These are phyloP conservation scores for Heliconius congener DNA, from an alignment of 1,140 invertebrate genomes.

Conservation along the genomic window DNA sequence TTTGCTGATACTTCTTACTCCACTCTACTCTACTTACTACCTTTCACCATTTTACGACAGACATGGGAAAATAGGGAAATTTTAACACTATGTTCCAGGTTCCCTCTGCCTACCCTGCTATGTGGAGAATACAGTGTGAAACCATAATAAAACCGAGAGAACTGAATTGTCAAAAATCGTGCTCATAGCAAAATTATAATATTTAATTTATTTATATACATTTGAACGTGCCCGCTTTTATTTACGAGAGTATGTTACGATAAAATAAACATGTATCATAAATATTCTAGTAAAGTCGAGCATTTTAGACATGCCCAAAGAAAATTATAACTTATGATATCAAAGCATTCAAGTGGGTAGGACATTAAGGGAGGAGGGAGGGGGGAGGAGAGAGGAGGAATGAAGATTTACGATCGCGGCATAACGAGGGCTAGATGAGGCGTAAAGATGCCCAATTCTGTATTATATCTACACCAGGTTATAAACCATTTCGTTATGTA, in stretches of 20 bases:
- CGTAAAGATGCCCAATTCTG: constrained; percentile 77
- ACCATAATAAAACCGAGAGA: no score
- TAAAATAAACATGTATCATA: neutral
- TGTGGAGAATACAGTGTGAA: no score
- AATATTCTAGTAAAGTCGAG: constrained; percentile 15
- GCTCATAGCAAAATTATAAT: no score
- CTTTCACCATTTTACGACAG: no score
- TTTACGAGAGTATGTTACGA: neutral
- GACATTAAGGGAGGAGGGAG: constrained; percentile 44
- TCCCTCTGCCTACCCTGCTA: no score
- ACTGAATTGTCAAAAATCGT: no score
- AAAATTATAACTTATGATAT: constrained; percentile 63
- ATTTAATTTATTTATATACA: no score
- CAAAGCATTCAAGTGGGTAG: constrained; percentile 63
- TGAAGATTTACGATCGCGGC: constrained; percentile 77
- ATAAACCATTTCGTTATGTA: neutral
- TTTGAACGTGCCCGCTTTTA: neutral
- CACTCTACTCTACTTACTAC: no score
- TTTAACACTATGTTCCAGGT: no score
- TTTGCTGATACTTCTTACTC: no score
- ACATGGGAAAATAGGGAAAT: no score
- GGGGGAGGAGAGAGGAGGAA: constrained; percentile 46
- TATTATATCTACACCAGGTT: constrained; percentile 56
- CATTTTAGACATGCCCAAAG: constrained; percentile 27
- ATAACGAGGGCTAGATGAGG: constrained; percentile 80